Base-by-base conservation (phyloP, 2,113 vertebrate species). In the Crocuta crocuta region DNA sequence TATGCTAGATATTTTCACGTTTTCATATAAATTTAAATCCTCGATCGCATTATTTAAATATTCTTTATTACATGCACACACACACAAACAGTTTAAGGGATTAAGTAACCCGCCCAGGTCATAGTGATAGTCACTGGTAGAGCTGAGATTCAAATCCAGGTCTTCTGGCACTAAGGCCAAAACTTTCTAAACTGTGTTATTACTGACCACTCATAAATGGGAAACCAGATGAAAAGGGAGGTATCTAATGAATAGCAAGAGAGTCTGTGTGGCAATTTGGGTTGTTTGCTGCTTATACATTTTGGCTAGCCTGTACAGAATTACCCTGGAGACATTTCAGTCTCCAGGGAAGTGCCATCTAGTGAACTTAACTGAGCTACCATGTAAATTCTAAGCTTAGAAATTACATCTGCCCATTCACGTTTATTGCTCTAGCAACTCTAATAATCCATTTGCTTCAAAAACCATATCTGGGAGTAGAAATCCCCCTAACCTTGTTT, bases 11-110 rank as follows among this genome's bases (percentile, higher is more conserved):
- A 85, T 71, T 92, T 92, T 63, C 74, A 66, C 0, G 7, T 93
- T 93, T 91, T 91, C 82, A 78, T 48, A 93, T 91, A 66, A 61
- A 78, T 48, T 95, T 91, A 91, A 71, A 63, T 15, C 7, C 7
- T 91, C n/a, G 50, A 50, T 7, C 21, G 70, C 48, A 80, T 43
- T 86, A 58, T 50, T 63, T 7, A 19, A 74, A 93, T 84, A 92
- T 66, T 85, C 48, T 71, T 48, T 88, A 33, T 45, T 95, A 50
- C 17, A 68, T 21, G 48, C 15, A 80, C 12, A 48, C 21, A 50
- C 7, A 48, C 28, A 84, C 31, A 58, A 43, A 11, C 26, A 86
- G 19, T 61, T 48, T 74, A 28, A 79, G 39, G 35, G 19, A 80
- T 50, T 61, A 94, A 55, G 12, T 85, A 50, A 66, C 19, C 43